Conservation (phyloP, 92 coral and sea anemone species). For the Isaurus tuberculatus region DNA sequence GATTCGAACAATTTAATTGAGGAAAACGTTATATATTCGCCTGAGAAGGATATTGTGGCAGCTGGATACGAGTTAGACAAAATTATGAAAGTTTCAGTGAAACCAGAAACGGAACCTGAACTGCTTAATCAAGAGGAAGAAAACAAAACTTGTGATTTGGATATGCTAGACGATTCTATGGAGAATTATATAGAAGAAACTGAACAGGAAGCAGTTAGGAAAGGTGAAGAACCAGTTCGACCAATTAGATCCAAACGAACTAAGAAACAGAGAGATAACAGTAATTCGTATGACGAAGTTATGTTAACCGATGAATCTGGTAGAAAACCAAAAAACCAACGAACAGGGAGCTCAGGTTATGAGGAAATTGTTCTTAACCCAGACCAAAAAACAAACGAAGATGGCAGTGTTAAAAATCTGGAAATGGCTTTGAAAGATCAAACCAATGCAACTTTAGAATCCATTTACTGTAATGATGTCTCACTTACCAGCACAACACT, state of each 20-base stretch:
- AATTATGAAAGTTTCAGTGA: neutral
- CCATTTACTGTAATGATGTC: neutral
- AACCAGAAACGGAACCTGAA: neutral
- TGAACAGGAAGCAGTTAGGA: neutral
- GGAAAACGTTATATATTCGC: neutral
- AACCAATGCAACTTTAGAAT: neutral
- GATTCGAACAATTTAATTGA: neutral
- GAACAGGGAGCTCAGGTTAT: constrained; percentile 19
- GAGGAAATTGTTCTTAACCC: constrained; percentile 20
- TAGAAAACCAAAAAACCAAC: neutral
- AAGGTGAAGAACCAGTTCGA: constrained; percentile 15
- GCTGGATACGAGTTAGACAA: neutral
- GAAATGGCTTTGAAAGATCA: neutral
- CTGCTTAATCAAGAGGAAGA: neutral
- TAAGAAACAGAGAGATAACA: constrained; percentile 24
- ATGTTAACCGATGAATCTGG: neutral
- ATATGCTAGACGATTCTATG: neutral
- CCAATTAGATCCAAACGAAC: constrained; percentile 40
- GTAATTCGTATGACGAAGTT: neutral
- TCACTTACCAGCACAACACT: neutral
- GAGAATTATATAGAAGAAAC: neutral
- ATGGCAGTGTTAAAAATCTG: neutral
- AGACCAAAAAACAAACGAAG: neutral
- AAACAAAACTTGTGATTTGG: neutral
- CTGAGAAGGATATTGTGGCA: neutral